A percentile compares a stretch with the other conserved stretches of the same genome.
These are phyloP conservation scores for Tetrax tetrax DNA, from an alignment of 2,113 vertebrate species.

Conservation along the genomic window DNA sequence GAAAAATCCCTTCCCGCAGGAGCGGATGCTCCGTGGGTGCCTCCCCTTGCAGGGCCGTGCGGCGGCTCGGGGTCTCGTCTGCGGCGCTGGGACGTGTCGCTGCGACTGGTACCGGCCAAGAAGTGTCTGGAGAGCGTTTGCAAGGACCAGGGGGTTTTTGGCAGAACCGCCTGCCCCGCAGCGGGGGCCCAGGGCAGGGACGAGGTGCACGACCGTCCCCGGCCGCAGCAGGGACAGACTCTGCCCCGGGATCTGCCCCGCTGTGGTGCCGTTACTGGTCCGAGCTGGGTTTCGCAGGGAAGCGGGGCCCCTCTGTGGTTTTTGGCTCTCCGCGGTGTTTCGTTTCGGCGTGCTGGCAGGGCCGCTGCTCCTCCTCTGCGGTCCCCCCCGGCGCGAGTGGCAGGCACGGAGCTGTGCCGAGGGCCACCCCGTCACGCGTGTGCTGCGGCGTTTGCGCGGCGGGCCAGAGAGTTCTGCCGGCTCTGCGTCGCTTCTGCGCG, in stretches of 20 bases:
- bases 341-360: background rate
- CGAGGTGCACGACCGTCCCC: fast-evolving
- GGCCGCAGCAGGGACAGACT: too few relatives aligned
- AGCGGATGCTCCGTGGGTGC: background rate
- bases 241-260: background rate
- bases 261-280: background rate
- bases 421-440: background rate
- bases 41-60: background rate
- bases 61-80: background rate
- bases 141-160: background rate
- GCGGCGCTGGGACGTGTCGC: background rate
- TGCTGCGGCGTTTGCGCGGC: fast-evolving
- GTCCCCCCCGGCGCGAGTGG: fast-evolving
- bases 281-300: background rate
- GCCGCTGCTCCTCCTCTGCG: background rate
- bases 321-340: background rate
- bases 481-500: fast-evolving
- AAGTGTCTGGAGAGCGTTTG: background rate
- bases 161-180: too few relatives aligned
- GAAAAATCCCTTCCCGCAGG: background rate
- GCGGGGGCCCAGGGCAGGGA: background rate
- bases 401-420: background rate
- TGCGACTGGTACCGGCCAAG: background rate
- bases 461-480: background rate
- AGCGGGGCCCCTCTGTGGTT: background rate